Evolutionary conservation across 2,113 vertebrate genomes (phyloP).

Genomic region (Catharus minimus): DNA sequence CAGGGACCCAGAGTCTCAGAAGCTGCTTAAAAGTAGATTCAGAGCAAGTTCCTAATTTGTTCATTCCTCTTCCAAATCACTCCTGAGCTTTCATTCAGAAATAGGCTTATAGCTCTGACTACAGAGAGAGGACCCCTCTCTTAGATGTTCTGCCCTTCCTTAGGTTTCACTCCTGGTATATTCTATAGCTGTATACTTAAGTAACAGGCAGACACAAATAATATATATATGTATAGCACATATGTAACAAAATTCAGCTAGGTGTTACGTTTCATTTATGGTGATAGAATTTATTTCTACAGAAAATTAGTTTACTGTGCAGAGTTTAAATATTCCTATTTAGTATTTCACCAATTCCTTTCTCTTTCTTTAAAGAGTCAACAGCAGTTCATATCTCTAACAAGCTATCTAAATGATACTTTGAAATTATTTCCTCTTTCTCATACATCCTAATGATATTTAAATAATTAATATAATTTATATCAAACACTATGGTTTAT

Average conservation of each 20-base stretch:
- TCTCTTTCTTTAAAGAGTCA: constrained; percentile 11
- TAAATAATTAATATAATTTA: constrained; percentile 7
- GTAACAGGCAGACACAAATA: not conserved
- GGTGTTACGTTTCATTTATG: constrained; percentile 31
- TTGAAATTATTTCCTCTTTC: constrained; percentile 15
- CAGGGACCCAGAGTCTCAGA: not conserved
- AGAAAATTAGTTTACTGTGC: constrained; percentile 4
- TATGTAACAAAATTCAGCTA: not conserved
- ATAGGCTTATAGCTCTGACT: not conserved
- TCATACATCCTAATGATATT: constrained; percentile 26
- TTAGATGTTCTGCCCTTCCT: not conserved
- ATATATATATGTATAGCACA: not conserved
- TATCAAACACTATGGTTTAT: not conserved
- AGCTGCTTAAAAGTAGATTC: not conserved
- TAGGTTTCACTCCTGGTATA: not conserved
- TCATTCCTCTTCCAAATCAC: not conserved
- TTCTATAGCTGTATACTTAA: not conserved
- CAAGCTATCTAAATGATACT: not conserved
- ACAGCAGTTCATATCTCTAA: constrained; percentile 1
- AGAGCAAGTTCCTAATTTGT: not conserved
- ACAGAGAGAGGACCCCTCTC: not conserved
- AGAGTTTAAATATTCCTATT: constrained; percentile 7
- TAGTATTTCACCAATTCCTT: not conserved
- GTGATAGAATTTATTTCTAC: not conserved
- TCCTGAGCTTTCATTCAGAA: not conserved